Base-by-base conservation (phyloP, 2,797 vertebrate genomes). In the Adelosebastes latens region DNA sequence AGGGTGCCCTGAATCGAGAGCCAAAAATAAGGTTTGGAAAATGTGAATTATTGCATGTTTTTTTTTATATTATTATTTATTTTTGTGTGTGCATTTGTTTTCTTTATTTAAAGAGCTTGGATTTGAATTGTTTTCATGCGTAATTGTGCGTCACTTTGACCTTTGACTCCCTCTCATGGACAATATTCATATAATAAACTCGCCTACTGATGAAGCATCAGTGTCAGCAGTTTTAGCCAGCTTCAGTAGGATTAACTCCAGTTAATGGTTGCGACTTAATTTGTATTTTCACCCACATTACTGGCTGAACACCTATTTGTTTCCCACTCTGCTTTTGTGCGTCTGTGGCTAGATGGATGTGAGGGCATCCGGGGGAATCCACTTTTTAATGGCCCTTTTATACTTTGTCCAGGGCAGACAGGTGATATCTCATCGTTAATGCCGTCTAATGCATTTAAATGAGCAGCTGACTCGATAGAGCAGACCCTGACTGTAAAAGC, bases 401-500 rank as follows among this genome's bases (percentile, higher is more conserved):
- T 87, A 63, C 75, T 83, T 79, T 55, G 85, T 83, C 81, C 76
- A 29, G 81, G 75, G 63, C 85, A 82, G 83, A 89, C 81, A 89
- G 90, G 89, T 85, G 70, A 87, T 88, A 79, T 79, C 71, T 87
- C 89, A 87, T 82, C 32, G 18, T 79, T 87, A 91, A 93, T 86
- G 84, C 79, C 2, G 2, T 56, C 83, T 90, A 86, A 93, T 93
- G 91, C 85, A 88, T 91, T 84, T 76, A 85, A 92, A 92, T 86
- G 75, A 87, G 70, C 46, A 72, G 75, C 85, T 79, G 81, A 75
- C 81, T 85, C 75, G 74, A 78, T 75, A 31, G 61, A 76, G 80
- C 72, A 81, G 81, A 86, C 72, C 82, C 49, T 13, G 46, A 49
- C 46, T 49, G 31, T 86, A 77, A 86, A 81, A 90, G 79, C 85